phyloP scores from a whole-genome alignment of 2,113 vertebrate species.

The Melanerpes aurifrons region DNA sequence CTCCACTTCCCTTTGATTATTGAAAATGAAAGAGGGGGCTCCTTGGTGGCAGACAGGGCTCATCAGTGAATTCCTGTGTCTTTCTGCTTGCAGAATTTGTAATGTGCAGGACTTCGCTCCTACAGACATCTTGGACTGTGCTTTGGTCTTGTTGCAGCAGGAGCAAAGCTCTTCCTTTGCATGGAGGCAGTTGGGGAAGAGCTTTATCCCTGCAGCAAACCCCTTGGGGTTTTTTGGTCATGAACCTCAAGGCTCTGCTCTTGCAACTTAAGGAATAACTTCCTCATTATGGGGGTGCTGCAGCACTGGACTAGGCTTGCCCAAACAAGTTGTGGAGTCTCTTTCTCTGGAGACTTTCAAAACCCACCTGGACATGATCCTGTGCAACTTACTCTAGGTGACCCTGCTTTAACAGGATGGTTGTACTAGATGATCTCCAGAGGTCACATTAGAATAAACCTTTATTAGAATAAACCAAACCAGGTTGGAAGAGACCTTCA shows the following conservation, averaged over 20 bases:
- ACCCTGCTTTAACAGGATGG: too few species aligned
- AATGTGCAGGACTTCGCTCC: not conserved
- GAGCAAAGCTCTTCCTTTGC: not conserved
- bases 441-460: too few species aligned
- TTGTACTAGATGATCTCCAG: too few species aligned
- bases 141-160: not conserved
- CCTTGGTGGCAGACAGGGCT: rapidly evolving
- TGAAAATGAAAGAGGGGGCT: conserved; percentile 9
- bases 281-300: too few species aligned
- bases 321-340: too few species aligned
- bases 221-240: too few species aligned
- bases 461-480: too few species aligned
- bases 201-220: not conserved
- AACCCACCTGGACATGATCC: too few species aligned
- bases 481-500: too few species aligned
- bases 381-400: too few species aligned
- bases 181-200: not conserved
- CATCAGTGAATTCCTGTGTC: not conserved
- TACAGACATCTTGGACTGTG: not conserved
- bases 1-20: conserved; percentile 39
- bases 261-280: not conserved
- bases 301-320: too few species aligned
- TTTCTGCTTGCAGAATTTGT: not conserved
- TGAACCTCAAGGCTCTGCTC: not conserved
- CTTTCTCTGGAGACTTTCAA: too few species aligned